These are phyloP conservation scores for Equus quagga DNA, from an alignment of 2,113 vertebrate genomes.

Conservation along the genomic window DNA sequence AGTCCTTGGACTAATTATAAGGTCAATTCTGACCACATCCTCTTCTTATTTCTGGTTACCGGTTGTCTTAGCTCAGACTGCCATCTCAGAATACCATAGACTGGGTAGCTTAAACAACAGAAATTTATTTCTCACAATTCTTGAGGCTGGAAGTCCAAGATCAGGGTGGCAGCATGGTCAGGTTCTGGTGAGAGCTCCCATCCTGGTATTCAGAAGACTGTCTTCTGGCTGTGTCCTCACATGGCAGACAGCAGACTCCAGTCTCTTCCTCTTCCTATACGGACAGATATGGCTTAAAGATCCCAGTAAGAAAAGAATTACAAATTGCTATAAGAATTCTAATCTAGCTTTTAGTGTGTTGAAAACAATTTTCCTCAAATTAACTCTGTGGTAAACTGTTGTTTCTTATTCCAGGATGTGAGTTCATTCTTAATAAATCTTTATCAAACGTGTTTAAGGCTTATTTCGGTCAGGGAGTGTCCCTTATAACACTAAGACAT, in stretches of 20 bases:
- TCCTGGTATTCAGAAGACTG: neutral
- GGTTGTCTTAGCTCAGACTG: neutral
- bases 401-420: neutral
- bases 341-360: neutral
- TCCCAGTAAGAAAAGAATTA: neutral
- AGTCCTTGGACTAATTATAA: neutral
- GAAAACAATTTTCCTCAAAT: neutral
- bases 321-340: neutral
- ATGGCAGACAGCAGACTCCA: fast-evolving
- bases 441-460: neutral
- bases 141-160: neutral
- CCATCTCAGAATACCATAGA: too few relatives aligned
- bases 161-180: neutral
- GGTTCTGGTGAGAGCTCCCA: neutral
- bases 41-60: neutral
- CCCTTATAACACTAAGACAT: neutral
- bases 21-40: neutral
- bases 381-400: neutral
- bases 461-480: neutral
- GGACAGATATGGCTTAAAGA: neutral
- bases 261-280: neutral
- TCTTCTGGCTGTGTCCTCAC: neutral
- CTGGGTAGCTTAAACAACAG: neutral
- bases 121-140: neutral
- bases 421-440: neutral